Percentiles rank a stretch among this genome's conserved stretches.
Evolutionary conservation across 2,888 invertebrate genomes (phyloP).

Genomic region (Phlogophora meticulosa): DNA sequence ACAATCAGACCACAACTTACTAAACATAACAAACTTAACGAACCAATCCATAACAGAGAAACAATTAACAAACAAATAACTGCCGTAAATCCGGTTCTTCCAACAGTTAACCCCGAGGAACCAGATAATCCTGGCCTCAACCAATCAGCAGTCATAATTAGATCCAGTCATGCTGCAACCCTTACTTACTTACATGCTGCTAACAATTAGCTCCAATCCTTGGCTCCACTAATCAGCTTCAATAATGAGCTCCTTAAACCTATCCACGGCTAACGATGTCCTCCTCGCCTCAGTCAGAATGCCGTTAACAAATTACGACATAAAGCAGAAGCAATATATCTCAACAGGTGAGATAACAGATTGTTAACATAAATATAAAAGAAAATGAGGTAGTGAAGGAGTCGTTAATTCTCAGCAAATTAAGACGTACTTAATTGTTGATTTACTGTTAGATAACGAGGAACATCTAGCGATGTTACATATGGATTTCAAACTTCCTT

Average conservation of each 20-base stretch:
- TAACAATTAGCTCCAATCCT: constrained; percentile 31
- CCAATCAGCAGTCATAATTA: constrained; percentile 37
- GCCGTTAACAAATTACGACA: constrained; percentile 32
- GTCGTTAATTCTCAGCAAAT: constrained; percentile 11
- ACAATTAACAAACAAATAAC: constrained; percentile 36
- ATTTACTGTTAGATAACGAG: background rate
- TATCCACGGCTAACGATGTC: constrained; percentile 40
- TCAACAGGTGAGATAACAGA: constrained; percentile 6
- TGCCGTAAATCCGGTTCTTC: constrained; percentile 29
- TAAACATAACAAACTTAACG: constrained; percentile 22
- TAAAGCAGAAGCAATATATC: constrained; percentile 18
- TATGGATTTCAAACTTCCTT: background rate
- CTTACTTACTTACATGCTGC: background rate
- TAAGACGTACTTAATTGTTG: constrained; percentile 6
- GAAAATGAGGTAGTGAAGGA: constrained; percentile 11
- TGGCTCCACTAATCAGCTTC: constrained; percentile 18
- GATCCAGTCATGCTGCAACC: constrained; percentile 13
- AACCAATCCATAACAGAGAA: constrained; percentile 28
- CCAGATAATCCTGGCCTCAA: constrained; percentile 7
- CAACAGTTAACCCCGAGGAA: constrained; percentile 34
- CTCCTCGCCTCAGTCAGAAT: constrained; percentile 9
- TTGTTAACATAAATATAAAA: constrained; percentile 27
- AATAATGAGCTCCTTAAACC: constrained; percentile 56
- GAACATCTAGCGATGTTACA: background rate
- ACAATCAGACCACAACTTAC: background rate